Evolutionary conservation across 92 coral and sea anemone species (phyloP), one percentile per base, ranked within the genome.

Genomic region (Umimayanthus chanpuru): DNA sequence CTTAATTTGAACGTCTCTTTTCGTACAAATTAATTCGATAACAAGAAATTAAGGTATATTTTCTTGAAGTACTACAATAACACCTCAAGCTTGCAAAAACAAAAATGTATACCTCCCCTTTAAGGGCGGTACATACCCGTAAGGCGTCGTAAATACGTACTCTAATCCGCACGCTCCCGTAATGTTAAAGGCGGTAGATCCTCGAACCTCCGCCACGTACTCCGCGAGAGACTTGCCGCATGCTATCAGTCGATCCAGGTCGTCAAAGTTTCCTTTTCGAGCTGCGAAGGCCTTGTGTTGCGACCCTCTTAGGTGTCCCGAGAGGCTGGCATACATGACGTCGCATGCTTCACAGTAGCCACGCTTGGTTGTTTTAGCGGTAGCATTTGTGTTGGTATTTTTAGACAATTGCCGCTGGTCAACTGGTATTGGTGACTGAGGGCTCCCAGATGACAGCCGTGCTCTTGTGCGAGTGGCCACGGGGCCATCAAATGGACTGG

Each of bases 291-390:
- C 20, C 50, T 65, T 91, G 94, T 96, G 98, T 70, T 73, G 80
- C 76, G 71, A 86, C 39, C 94, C 82, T 16, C 55, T 41, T 6
- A 96, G 75, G 70, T 96, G 97, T 29, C 28, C 85, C 28, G 80
- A 21, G 44, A 93, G 67, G 29, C 90, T 92, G 39, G 43, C 73
- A 81, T 96, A 96, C 30, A 68, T 86, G 56, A 71, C 74, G n/a
- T 89, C 88, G 81, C 98, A 96, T 32, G 94, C 93, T 75, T 96
- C 98, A 76, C 98, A 96, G 88, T 94, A 96, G 7, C 98, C 98
- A 85, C 88, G 80, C 82, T 90, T 92, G 25, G 81, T 75, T 28
- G 85, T 53, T 10, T 89, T 85, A 12, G 39, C 50, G 29, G 74
- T 49, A 32, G 61, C 89, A 43, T 79, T 47, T 30, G 79, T 55